phyloP scores from a whole-genome alignment of 53 echinoderm and acorn worm species.

The Mesocentrotus franciscanus region DNA sequence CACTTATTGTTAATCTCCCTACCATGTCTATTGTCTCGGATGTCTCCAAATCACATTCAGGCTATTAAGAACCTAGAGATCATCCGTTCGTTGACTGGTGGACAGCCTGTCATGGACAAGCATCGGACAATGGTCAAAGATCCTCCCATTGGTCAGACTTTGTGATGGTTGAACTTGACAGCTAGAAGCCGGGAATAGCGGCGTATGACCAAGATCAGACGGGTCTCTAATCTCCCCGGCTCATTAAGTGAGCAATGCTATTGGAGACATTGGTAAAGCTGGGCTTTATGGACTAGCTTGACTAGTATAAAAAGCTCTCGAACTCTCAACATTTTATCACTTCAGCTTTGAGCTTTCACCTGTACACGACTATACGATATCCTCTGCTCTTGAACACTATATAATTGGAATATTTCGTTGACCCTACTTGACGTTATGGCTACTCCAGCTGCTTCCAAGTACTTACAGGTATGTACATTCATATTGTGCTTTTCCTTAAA shows the following conservation, averaged over 20 bases:
- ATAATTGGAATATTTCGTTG: not conserved
- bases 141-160: constrained; percentile 21
- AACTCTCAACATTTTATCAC: not conserved
- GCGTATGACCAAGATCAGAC: not conserved
- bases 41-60: no score
- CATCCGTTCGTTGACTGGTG: not conserved
- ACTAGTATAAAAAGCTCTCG: not conserved
- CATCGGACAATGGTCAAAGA: constrained; percentile 39
- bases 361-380: not conserved
- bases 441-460: not conserved
- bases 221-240: constrained; percentile 1
- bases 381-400: not conserved
- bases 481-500: not conserved
- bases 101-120: not conserved
- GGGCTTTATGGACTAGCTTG: not conserved
- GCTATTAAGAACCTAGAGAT: not conserved
- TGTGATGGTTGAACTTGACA: constrained; percentile 40
- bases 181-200: constrained; percentile 11
- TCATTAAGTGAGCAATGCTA: constrained; percentile 32
- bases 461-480: constrained; percentile 22
- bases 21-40: no score
- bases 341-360: not conserved
- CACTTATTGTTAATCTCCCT: no score
- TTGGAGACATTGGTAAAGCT: not conserved
- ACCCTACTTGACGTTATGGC: not conserved